Evolutionary conservation across 2,888 invertebrate genomes (phyloP), one percentile per base, ranked within the genome.

Genomic region (Gastracanthus pulcherrimus): DNA sequence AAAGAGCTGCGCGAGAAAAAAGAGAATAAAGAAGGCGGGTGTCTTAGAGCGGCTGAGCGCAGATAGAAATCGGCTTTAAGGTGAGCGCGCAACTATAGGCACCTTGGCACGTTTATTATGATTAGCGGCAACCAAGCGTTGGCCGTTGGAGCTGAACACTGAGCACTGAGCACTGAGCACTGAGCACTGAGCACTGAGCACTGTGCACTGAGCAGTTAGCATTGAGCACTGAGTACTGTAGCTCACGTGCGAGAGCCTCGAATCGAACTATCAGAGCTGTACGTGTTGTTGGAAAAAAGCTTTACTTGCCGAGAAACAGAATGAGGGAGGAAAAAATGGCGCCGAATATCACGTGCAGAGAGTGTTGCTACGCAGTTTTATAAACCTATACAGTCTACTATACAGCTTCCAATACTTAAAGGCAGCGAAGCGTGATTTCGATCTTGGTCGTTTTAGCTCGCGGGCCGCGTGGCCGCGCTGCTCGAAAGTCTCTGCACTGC

Each of bases 21-120:
- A 66, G 66, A 38, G 76, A 66, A 67, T 41, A 67, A 41, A 58
- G 58, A 29, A 66, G 36, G 67, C 34, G 66, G 36, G 55, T 38
- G 13, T 70, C 31, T 69, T 60, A 13, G 26, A 9, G 23, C 41
- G 36, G 23, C 36, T n/a, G 72, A 80, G 82, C 45, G 51, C 78
- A 86, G 89, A 88, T 89, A 89, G 89, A 90, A 89, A 90, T 91
- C 90, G 87, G 88, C 86, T 88, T 86, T 86, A 87, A 88, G 88
- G 87, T 87, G 88, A 87, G 86, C 87, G 51, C 85, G 87, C 86
- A 86, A 88, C 87, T 87, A 11, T n/a, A 86, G 87, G 84, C 87
- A 90, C 90, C 90, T 91, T 90, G 90, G 90, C 90, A 90, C 90
- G 89, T 90, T 90, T 90, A 91, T 91, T 91, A 89, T 88, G 89